phyloP scores from a whole-genome alignment of 1,140 invertebrate species.

The Scylla paramamosain region DNA sequence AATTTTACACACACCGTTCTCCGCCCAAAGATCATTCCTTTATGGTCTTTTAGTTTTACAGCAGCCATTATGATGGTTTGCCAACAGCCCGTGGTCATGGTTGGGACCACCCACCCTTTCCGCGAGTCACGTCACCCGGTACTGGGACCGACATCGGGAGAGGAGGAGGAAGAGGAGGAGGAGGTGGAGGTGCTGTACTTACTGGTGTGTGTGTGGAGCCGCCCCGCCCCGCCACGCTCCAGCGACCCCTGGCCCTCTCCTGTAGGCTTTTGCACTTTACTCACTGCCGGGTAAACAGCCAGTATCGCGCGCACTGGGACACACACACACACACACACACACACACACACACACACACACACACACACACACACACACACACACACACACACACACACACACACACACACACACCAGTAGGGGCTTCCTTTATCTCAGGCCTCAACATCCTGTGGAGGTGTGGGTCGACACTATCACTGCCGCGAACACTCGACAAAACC shows the following conservation, averaged over 20 bases:
- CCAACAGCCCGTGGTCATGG: background rate
- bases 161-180: too few relatives aligned
- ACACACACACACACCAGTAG: constrained; percentile 1
- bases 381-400: constrained; percentile 48
- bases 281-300: too few relatives aligned
- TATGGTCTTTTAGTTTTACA: constrained; percentile 15
- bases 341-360: too few relatives aligned
- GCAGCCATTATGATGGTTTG: background rate
- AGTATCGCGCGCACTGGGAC: too few relatives aligned
- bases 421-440: background rate
- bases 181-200: background rate
- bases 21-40: background rate
- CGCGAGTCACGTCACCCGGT: background rate
- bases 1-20: background rate
- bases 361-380: constrained; percentile 16
- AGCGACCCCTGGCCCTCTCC: too few relatives aligned
- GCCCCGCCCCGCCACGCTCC: background rate
- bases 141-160: too few relatives aligned
- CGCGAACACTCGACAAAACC: background rate
- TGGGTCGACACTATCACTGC: background rate
- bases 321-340: too few relatives aligned
- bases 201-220: background rate
- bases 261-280: too few relatives aligned
- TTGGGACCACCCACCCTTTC: background rate
- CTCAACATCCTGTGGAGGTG: background rate